Conservation (phyloP, 2,113 vertebrate species). For the Chlamydotis undulata region DNA sequence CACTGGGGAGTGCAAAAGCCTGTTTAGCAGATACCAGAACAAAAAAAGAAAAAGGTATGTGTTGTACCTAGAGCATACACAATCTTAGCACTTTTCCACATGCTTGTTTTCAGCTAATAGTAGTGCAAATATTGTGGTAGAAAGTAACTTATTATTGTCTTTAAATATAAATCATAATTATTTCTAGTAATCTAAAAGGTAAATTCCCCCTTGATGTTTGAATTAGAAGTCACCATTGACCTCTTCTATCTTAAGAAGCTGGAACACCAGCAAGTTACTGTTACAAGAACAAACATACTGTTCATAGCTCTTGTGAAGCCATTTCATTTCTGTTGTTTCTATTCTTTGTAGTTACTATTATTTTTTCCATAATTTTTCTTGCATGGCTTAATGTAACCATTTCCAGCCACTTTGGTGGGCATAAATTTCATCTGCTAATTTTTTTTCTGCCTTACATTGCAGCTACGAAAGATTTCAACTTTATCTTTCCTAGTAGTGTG, state of each 20-base stretch:
- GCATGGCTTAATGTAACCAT: background rate
- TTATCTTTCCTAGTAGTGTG: background rate
- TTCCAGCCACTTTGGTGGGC: background rate
- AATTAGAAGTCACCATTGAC: background rate
- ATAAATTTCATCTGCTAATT: background rate
- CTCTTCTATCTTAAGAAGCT: background rate
- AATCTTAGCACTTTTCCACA: background rate
- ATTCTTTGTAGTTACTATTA: background rate
- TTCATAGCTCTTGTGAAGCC: background rate
- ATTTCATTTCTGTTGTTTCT: background rate
- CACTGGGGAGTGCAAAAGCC: conserved; percentile 86
- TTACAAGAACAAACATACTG: background rate
- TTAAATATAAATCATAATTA: background rate
- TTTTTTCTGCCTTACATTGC: background rate
- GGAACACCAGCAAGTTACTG: background rate
- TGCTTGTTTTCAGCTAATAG: background rate
- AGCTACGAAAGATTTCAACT: background rate
- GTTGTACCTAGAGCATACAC: background rate
- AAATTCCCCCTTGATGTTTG: background rate
- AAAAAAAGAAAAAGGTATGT: conserved; percentile 86
- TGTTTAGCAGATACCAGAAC: conserved; percentile 83
- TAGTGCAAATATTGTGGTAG: background rate
- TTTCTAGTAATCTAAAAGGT: background rate
- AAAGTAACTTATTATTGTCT: background rate
- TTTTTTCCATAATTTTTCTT: background rate